A percentile compares a stretch with the other conserved stretches of the same genome.
Conservation (phyloP, 2,113 vertebrate genomes). For the Murina feae region DNA sequence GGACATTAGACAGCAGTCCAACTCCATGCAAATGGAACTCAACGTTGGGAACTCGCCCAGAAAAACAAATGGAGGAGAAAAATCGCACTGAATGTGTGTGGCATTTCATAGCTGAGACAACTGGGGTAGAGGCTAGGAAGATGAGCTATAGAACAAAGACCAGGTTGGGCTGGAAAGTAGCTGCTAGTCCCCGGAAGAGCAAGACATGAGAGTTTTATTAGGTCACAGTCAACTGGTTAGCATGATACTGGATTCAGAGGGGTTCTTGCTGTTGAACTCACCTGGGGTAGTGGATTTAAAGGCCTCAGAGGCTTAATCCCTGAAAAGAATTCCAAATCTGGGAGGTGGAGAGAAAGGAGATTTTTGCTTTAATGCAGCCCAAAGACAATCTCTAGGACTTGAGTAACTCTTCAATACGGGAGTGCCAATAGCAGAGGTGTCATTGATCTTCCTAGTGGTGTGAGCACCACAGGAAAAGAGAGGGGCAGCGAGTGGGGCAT, state of each 20-base stretch:
- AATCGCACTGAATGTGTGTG: background rate
- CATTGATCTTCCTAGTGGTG: background rate
- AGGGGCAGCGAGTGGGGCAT: background rate
- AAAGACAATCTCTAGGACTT: slow-evolving; percentile 26
- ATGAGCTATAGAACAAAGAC: slow-evolving; percentile 17
- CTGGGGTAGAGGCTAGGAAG: background rate
- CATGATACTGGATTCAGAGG: background rate
- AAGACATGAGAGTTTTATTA: background rate
- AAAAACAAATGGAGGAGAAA: slow-evolving; percentile 33
- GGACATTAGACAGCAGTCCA: background rate
- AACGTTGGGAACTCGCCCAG: background rate
- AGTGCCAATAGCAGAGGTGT: background rate
- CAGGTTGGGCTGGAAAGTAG: background rate
- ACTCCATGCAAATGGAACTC: background rate
- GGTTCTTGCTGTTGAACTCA: background rate
- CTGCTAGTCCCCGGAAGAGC: background rate
- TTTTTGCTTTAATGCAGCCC: background rate
- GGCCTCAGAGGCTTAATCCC: background rate
- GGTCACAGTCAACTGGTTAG: slow-evolving; percentile 33
- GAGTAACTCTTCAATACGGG: background rate
- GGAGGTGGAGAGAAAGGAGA: background rate
- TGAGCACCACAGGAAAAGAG: background rate
- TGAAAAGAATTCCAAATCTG: background rate
- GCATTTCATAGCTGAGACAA: background rate
- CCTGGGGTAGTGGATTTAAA: background rate